Conservation (phyloP, 2,888 invertebrate genomes). For the Drosophila ustulata region DNA sequence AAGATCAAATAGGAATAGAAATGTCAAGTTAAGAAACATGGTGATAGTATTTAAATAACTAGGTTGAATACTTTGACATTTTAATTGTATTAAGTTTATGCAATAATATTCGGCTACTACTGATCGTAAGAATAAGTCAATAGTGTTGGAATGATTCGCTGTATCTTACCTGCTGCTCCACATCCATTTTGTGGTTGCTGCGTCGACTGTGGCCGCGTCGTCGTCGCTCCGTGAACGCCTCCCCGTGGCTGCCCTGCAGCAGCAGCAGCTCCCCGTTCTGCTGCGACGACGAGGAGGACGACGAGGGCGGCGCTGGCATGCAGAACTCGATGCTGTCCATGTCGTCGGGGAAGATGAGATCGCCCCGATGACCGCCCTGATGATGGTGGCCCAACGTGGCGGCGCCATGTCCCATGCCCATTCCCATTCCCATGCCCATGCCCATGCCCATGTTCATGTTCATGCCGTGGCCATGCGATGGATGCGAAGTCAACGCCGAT, state of each 20-base stretch:
- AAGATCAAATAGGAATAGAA: too few species aligned
- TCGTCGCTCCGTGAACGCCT: slow-evolving; percentile 83
- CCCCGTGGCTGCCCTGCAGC: slow-evolving; percentile 69
- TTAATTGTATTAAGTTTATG: too few species aligned
- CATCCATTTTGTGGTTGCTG: slow-evolving; percentile 84
- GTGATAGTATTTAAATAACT: too few species aligned
- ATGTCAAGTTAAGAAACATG: too few species aligned
- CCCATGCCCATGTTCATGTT: slow-evolving; percentile 18
- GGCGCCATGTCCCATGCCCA: slow-evolving; percentile 54
- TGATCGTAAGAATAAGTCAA: too few species aligned
- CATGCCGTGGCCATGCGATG: slow-evolving; percentile 23
- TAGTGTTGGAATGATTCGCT: too few species aligned
- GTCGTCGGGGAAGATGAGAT: slow-evolving; percentile 84
- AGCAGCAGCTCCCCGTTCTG: slow-evolving; percentile 77
- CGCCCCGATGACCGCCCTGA: slow-evolving; percentile 60
- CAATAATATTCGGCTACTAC: too few species aligned
- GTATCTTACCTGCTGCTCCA: slow-evolving; percentile 84
- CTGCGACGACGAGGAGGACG: slow-evolving; percentile 73
- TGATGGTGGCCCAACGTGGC: slow-evolving; percentile 79
- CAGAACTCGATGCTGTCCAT: slow-evolving; percentile 85
- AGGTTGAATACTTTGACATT: too few species aligned
- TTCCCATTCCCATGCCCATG: slow-evolving; percentile 45
- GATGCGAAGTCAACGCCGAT: too few species aligned
- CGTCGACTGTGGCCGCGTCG: slow-evolving; percentile 82
- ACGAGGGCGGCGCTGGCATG: slow-evolving; percentile 79